Evolutionary conservation across 2,888 invertebrate genomes (phyloP).

Genomic region (Lithosia quadra): DNA sequence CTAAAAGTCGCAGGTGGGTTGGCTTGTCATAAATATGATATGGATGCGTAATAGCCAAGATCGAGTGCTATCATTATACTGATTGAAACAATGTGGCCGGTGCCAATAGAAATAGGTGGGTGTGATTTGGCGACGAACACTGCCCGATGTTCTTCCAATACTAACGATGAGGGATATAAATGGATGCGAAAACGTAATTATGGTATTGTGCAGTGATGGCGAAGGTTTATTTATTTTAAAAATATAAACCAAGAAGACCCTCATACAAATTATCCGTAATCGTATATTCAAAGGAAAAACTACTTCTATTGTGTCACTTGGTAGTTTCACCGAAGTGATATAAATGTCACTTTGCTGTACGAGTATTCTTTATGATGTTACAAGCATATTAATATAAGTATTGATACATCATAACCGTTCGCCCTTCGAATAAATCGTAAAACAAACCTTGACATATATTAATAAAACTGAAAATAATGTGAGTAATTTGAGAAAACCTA

Average conservation of each 20-base stretch:
- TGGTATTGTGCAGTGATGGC: constrained; percentile 41
- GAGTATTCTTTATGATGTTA: background rate
- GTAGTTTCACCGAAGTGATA: constrained; percentile 20
- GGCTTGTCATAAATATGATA: constrained; percentile 52
- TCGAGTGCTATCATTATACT: constrained; percentile 60
- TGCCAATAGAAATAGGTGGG: constrained; percentile 78
- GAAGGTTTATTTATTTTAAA: constrained; percentile 1
- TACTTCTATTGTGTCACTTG: constrained; percentile 9
- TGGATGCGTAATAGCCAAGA: constrained; percentile 59
- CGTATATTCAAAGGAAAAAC: background rate
- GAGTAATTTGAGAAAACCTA: constrained; percentile 11
- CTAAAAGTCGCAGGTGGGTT: constrained; percentile 64
- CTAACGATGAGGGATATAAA: constrained; percentile 58
- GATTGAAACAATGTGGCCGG: constrained; percentile 66
- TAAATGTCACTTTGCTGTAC: too few relatives aligned
- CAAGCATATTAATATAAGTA: constrained; percentile 31
- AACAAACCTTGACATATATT: constrained; percentile 39
- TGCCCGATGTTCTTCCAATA: constrained; percentile 72
- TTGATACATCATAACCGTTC: constrained; percentile 27
- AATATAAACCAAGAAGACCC: background rate
- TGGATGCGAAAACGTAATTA: constrained; percentile 46
- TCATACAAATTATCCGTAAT: background rate
- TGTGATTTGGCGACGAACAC: constrained; percentile 69
- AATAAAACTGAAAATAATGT: constrained; percentile 27
- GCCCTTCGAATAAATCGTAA: constrained; percentile 25